A percentile compares a stretch with the other conserved stretches of the same genome.
Evolutionary conservation across 1,140 invertebrate genomes (phyloP).

Genomic region (Thaumatotibia leucotreta): DNA sequence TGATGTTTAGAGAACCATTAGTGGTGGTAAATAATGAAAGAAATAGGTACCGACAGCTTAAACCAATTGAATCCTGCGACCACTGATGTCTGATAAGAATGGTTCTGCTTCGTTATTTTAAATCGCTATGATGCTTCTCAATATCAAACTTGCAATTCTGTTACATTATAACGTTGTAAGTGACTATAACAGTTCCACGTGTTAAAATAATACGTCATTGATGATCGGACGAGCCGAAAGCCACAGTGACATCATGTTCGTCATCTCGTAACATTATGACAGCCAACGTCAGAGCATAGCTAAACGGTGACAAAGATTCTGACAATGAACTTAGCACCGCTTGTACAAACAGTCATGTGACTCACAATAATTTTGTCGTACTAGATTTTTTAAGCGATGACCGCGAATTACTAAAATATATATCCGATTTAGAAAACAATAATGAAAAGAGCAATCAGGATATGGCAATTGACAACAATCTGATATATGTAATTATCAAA

Average conservation of each 20-base stretch:
- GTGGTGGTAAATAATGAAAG: background rate
- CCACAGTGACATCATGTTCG: slow-evolving; percentile 48
- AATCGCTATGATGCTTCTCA: no score
- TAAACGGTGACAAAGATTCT: slow-evolving; percentile 35
- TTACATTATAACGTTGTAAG: slow-evolving; percentile 17
- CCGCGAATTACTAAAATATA: slow-evolving; percentile 32
- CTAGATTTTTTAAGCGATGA: slow-evolving; percentile 15
- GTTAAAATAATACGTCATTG: background rate
- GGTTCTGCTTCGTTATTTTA: background rate
- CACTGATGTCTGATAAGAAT: no score
- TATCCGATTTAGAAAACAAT: slow-evolving; percentile 1
- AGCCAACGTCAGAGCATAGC: slow-evolving; percentile 39
- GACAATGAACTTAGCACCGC: slow-evolving; percentile 2
- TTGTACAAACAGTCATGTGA: slow-evolving; percentile 23
- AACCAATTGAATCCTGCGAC: background rate
- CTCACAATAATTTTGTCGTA: slow-evolving; percentile 23
- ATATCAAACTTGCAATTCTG: background rate
- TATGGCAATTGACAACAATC: background rate
- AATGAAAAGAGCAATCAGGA: slow-evolving; percentile 10
- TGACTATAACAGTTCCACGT: slow-evolving; percentile 15
- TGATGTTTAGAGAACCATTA: slow-evolving; percentile 10
- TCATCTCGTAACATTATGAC: slow-evolving; percentile 22
- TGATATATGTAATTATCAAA: background rate
- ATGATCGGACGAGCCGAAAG: slow-evolving; percentile 14
- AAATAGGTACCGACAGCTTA: background rate